Conservation (phyloP, 1,140 invertebrate genomes). For the Eulimnadia texana region DNA sequence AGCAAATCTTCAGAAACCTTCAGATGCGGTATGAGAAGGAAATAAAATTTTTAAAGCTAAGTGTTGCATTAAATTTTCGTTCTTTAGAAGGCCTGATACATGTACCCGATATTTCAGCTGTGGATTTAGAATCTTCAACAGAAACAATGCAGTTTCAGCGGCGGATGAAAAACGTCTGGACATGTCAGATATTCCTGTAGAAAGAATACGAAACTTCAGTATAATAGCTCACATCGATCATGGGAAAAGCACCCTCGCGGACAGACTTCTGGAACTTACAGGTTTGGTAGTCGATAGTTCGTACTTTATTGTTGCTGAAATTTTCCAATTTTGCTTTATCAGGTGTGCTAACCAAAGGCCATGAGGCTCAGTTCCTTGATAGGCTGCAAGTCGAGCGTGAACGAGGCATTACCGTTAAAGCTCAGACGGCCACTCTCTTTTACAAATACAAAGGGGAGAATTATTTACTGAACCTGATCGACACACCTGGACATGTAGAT, state of each 20-base stretch:
- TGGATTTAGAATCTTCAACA: neutral
- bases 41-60: neutral
- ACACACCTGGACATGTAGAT: conserved; percentile 97
- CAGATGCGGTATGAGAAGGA: too few relatives aligned
- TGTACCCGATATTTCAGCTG: too few relatives aligned
- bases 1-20: too few relatives aligned
- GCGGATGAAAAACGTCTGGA: conserved; percentile 5
- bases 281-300: conserved; percentile 30
- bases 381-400: conserved; percentile 81
- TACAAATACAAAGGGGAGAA: conserved; percentile 46
- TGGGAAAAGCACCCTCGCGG: conserved; percentile 91
- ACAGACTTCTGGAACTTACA: conserved; percentile 77
- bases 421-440: conserved; percentile 82
- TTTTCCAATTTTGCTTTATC: conserved; percentile 19
- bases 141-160: neutral
- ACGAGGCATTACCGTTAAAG: conserved; percentile 95
- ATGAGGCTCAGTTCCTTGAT: conserved; percentile 68
- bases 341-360: conserved; percentile 53
- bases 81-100: too few relatives aligned
- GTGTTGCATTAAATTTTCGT: neutral
- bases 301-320: neutral
- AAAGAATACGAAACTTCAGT: conserved; percentile 80
- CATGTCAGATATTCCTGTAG: conserved; percentile 34
- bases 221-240: conserved; percentile 97
- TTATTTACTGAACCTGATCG: conserved; percentile 91